Evolutionary conservation across 2,888 invertebrate genomes (phyloP).

Genomic region (Pristionchus maxplancki): DNA sequence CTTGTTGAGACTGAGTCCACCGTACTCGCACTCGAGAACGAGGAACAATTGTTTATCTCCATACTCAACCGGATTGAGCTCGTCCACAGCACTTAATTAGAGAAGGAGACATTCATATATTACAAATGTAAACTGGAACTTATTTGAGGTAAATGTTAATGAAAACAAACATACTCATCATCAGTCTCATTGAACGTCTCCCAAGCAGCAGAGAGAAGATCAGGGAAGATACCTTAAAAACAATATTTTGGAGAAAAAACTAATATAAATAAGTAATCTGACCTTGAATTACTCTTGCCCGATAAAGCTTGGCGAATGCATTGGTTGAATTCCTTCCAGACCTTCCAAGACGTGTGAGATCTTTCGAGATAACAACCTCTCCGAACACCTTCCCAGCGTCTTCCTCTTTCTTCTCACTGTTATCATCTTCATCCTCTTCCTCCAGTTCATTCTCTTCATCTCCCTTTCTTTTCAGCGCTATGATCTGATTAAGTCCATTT

Average conservation of each 20-base stretch:
- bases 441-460: background rate
- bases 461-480: background rate
- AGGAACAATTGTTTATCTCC: background rate
- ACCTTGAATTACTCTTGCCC: background rate
- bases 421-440: background rate
- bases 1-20: background rate
- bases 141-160: background rate
- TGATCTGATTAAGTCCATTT: background rate
- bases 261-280: background rate
- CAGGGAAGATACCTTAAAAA: background rate
- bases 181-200: background rate
- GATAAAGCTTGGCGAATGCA: background rate
- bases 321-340: background rate
- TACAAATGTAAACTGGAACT: background rate
- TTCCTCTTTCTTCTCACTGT: background rate
- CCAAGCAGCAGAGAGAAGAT: background rate
- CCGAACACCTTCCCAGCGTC: background rate
- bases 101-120: background rate
- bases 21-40: background rate
- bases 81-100: background rate
- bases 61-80: background rate
- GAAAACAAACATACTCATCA: background rate
- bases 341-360: background rate
- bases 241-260: background rate
- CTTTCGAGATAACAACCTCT: background rate